phyloP scores from a whole-genome alignment of 2,113 vertebrate species.

The Bufo gargarizans region DNA sequence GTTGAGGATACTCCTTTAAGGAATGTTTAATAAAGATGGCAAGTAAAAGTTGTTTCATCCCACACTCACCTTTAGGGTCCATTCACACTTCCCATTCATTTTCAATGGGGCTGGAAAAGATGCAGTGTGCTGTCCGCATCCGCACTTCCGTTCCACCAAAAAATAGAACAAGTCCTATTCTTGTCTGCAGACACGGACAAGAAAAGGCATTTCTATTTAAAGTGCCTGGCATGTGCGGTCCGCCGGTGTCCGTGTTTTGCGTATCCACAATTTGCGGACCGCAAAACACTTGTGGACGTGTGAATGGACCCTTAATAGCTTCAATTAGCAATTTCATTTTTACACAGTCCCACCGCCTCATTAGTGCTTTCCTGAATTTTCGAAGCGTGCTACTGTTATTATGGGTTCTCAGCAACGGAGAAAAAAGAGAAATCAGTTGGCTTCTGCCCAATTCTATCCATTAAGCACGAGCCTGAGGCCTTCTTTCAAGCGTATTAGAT shows the following conservation, averaged over 20 bases:
- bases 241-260: too few relatives aligned
- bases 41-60: neutral
- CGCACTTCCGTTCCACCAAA: too few relatives aligned
- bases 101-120: too few relatives aligned
- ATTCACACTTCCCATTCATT: too few relatives aligned
- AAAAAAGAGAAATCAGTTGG: slow-evolving; percentile 22
- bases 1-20: too few relatives aligned
- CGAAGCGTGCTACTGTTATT: slow-evolving; percentile 25
- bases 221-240: too few relatives aligned
- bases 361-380: slow-evolving; percentile 10
- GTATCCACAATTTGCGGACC: too few relatives aligned
- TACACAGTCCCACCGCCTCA: neutral
- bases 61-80: neutral
- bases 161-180: too few relatives aligned
- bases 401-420: slow-evolving; percentile 18
- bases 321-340: slow-evolving; percentile 10
- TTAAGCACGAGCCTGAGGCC: slow-evolving; percentile 31
- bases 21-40: neutral
- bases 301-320: neutral
- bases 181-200: too few relatives aligned
- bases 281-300: too few relatives aligned
- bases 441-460: slow-evolving; percentile 33
- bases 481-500: slow-evolving; percentile 56
- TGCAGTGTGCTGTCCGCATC: too few relatives aligned
- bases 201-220: too few relatives aligned